These are phyloP conservation scores for Leptopilina syphax DNA, from an alignment of 2,888 invertebrate species.

Conservation along the genomic window DNA sequence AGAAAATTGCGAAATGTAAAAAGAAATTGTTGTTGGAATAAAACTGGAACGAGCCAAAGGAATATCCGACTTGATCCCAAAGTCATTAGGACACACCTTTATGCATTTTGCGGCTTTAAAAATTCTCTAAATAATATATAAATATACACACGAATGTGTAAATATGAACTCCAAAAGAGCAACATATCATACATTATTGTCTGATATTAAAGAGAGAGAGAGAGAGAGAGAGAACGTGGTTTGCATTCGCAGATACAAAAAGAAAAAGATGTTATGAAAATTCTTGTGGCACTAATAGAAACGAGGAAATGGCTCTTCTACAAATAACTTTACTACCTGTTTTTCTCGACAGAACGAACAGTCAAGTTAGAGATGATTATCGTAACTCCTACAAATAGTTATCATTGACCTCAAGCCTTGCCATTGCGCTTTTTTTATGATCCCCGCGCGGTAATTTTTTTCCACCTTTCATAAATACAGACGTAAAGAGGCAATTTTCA, in stretches of 20 bases:
- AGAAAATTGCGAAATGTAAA: neutral
- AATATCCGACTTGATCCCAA: too few relatives aligned
- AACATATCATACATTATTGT: neutral
- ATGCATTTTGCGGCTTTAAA: neutral
- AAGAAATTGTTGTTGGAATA: too few relatives aligned
- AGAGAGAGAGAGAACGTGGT: constrained; percentile 5
- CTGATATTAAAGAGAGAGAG: constrained; percentile 12
- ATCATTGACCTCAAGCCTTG: constrained; percentile 29
- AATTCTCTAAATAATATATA: neutral
- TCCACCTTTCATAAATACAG: constrained; percentile 16
- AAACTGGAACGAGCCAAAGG: too few relatives aligned
- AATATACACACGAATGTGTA: neutral
- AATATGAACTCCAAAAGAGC: neutral
- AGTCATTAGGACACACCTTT: constrained; percentile 14
- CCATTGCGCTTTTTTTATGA: constrained; percentile 6
- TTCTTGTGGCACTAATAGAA: constrained; percentile 20
- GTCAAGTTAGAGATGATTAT: constrained; percentile 30
- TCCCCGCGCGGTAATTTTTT: too few relatives aligned
- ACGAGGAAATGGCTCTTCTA: constrained; percentile 21
- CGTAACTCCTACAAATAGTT: constrained; percentile 33
- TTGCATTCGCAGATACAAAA: neutral
- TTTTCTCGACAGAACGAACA: constrained; percentile 26
- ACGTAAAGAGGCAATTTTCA: constrained; percentile 26
- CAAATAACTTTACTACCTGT: constrained; percentile 31
- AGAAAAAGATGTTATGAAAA: constrained; percentile 8